These are phyloP conservation scores for Epinotia demarniana DNA, from an alignment of 2,888 invertebrate genomes.

Conservation along the genomic window DNA sequence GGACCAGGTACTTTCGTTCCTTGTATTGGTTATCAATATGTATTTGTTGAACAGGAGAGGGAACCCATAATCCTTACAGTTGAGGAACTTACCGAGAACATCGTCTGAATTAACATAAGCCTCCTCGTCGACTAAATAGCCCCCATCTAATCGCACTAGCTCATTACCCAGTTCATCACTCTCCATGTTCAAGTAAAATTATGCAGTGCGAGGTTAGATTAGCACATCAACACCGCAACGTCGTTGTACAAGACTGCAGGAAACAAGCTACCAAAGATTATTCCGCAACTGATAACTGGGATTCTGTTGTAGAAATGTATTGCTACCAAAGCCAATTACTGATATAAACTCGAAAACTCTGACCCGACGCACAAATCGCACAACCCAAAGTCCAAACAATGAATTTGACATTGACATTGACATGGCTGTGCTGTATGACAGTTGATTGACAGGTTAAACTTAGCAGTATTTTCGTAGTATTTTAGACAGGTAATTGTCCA, in stretches of 20 bases:
- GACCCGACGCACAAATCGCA: slow-evolving; percentile 6
- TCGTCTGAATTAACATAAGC: slow-evolving; percentile 78
- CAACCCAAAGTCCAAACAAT: slow-evolving; percentile 9
- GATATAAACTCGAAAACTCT: neutral
- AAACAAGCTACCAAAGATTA: neutral
- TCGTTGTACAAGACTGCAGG: neutral
- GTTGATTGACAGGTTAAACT: neutral
- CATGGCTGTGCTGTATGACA: neutral
- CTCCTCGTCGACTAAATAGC: slow-evolving; percentile 77
- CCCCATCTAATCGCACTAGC: slow-evolving; percentile 72
- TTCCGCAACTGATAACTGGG: slow-evolving; percentile 2
- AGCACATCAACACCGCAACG: slow-evolving; percentile 11
- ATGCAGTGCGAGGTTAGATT: slow-evolving; percentile 29
- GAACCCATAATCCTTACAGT: neutral
- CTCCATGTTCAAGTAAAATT: slow-evolving; percentile 74
- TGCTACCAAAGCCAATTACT: neutral
- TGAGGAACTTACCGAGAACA: slow-evolving; percentile 68
- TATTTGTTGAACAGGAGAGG: neutral
- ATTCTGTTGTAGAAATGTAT: neutral
- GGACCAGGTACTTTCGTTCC: too few relatives aligned
- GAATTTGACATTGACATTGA: neutral
- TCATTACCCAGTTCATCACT: slow-evolving; percentile 86
- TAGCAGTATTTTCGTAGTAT: neutral
- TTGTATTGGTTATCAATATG: too few relatives aligned
- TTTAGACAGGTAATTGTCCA: neutral